A percentile compares a stretch with the other conserved stretches of the same genome.
Evolutionary conservation across 2,113 vertebrate species (phyloP).

Genomic region (Alexandromys fortis): DNA sequence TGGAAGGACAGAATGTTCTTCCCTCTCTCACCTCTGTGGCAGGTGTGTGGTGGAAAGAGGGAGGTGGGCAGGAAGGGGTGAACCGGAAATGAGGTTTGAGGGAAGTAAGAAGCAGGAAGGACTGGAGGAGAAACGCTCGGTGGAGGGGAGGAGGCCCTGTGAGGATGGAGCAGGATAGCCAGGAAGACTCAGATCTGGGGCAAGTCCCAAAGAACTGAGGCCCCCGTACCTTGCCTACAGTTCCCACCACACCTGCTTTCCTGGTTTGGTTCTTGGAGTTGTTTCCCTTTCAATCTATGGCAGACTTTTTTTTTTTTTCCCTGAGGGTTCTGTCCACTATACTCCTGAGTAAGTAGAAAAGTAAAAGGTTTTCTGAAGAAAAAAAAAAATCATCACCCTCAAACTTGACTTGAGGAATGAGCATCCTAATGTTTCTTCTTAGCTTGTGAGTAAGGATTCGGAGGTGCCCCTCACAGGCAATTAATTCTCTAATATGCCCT

Average conservation of each 20-base stretch:
- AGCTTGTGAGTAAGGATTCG: neutral
- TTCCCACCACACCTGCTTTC: neutral
- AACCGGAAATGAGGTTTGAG: neutral
- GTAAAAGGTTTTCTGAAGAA: neutral
- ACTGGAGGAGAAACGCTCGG: neutral
- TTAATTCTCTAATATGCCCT: constrained; percentile 34
- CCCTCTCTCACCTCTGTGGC: neutral
- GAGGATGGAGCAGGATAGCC: no score
- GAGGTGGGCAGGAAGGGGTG: neutral
- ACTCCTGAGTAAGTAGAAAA: constrained; percentile 8
- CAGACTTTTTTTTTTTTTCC: neutral
- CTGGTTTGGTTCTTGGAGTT: neutral
- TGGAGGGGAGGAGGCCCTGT: no score
- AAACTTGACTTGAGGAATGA: neutral
- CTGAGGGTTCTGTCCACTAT: neutral
- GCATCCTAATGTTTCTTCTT: constrained; percentile 38
- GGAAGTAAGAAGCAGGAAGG: neutral
- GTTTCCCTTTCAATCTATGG: neutral
- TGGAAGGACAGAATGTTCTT: neutral
- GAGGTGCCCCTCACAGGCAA: neutral
- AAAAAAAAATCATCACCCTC: constrained; percentile 46
- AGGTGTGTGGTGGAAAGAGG: no score
- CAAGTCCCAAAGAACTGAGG: neutral
- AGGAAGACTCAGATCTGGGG: neutral
- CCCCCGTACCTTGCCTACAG: neutral